phyloP scores from a whole-genome alignment of 2,797 vertebrate species.

The Coregonus ussuriensis region DNA sequence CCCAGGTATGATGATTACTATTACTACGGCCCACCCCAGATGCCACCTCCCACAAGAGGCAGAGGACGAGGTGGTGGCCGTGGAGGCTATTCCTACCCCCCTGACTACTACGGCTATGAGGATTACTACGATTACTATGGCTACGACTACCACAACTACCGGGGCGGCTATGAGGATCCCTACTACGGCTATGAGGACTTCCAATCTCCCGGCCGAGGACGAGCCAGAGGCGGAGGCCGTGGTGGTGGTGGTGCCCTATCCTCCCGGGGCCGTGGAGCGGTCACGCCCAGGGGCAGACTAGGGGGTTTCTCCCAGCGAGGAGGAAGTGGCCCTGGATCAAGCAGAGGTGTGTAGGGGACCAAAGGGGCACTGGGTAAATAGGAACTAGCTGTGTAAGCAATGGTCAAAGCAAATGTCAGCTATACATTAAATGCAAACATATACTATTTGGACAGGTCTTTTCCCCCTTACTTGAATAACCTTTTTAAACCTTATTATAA shows the following conservation, averaged over 20 bases:
- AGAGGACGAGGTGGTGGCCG: slow-evolving; percentile 89
- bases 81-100: slow-evolving; percentile 91
- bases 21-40: slow-evolving; percentile 93
- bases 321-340: slow-evolving; percentile 88
- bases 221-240: slow-evolving; percentile 82
- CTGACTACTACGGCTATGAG: slow-evolving; percentile 95
- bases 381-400: background rate
- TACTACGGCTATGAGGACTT: slow-evolving; percentile 98
- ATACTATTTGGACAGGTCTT: background rate
- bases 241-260: slow-evolving; percentile 85
- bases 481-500: too few species aligned
- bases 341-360: slow-evolving; percentile 88
- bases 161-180: slow-evolving; percentile 95
- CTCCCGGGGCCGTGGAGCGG: slow-evolving; percentile 73
- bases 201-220: slow-evolving; percentile 86
- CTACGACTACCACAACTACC: slow-evolving; percentile 98
- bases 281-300: slow-evolving; percentile 81
- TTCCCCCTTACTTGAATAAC: background rate
- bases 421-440: background rate
- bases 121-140: slow-evolving; percentile 98
- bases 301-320: slow-evolving; percentile 88
- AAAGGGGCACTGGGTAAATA: slow-evolving; percentile 74
- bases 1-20: slow-evolving; percentile 98
- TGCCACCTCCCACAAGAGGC: slow-evolving; percentile 89
- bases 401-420: background rate